Conservation (phyloP, 2,888 invertebrate species). For the Stegana nigrithorax region DNA sequence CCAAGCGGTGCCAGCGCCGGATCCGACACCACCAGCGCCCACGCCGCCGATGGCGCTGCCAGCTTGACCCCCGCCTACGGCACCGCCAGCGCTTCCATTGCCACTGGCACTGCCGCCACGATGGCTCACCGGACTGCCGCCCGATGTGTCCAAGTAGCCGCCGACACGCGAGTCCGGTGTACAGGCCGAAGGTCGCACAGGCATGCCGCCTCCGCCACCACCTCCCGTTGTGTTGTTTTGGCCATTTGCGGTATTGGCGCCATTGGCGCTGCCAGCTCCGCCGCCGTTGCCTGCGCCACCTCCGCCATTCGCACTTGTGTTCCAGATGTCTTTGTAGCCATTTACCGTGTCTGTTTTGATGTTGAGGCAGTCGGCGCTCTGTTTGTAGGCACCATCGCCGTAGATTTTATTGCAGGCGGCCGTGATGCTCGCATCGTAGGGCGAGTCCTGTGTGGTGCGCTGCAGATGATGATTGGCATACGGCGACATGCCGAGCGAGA, state of each 20-base stretch:
- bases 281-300: constrained; percentile 71
- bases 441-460: constrained; percentile 88
- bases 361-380: constrained; percentile 78
- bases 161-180: constrained; percentile 87
- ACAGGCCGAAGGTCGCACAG: constrained; percentile 87
- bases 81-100: constrained; percentile 75
- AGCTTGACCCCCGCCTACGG: constrained; percentile 67
- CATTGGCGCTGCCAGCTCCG: constrained; percentile 67
- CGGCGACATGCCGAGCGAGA: constrained; percentile 86
- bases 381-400: constrained; percentile 72
- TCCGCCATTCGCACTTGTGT: constrained; percentile 69
- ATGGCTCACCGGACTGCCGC: constrained; percentile 76
- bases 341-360: constrained; percentile 71
- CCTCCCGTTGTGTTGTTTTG: constrained; percentile 70
- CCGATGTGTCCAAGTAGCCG: constrained; percentile 82
- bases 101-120: constrained; percentile 78
- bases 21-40: constrained; percentile 72
- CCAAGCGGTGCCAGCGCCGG: constrained; percentile 77
- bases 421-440: constrained; percentile 90
- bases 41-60: constrained; percentile 70
- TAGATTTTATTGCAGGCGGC: constrained; percentile 82
- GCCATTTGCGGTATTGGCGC: constrained; percentile 70
- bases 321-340: constrained; percentile 76
- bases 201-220: constrained; percentile 67
- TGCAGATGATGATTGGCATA: constrained; percentile 84